phyloP scores from a whole-genome alignment of 2,113 vertebrate genomes.

The Ceuthmochares aereus region DNA sequence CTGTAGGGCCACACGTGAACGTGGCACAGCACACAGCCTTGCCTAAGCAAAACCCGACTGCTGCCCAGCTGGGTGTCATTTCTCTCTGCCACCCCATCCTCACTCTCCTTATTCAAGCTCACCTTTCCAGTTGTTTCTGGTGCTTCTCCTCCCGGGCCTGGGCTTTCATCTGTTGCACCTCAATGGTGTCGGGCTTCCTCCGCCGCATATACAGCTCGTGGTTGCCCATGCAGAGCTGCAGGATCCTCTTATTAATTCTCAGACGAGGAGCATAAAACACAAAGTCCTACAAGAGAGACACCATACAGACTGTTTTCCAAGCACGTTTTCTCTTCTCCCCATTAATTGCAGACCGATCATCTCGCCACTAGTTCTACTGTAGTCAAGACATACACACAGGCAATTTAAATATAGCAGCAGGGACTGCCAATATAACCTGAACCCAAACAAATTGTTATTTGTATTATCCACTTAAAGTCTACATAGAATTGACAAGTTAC shows the following conservation, averaged over 20 bases:
- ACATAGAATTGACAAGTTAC: background rate
- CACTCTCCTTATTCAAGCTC: background rate
- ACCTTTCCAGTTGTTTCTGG: slow-evolving; percentile 90
- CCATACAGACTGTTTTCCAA: background rate
- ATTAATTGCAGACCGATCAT: too few species aligned
- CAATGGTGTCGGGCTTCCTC: slow-evolving; percentile 94
- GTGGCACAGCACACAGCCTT: fast-evolving
- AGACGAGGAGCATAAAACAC: slow-evolving; percentile 93
- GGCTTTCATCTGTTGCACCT: slow-evolving; percentile 98
- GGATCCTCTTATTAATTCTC: slow-evolving; percentile 95
- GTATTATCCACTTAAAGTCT: background rate
- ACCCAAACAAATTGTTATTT: background rate
- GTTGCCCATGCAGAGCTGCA: slow-evolving; percentile 98
- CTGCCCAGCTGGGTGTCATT: background rate
- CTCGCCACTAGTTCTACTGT: background rate
- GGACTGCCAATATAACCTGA: background rate
- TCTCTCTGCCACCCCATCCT: background rate
- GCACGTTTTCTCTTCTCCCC: background rate
- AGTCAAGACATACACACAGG: background rate
- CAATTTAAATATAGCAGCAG: background rate
- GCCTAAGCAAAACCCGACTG: fast-evolving
- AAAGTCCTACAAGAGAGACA: slow-evolving; percentile 84
- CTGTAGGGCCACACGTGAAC: background rate
- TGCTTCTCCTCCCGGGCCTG: slow-evolving; percentile 95
- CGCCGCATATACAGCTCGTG: slow-evolving; percentile 97